Base-by-base conservation (phyloP, 1,140 invertebrate species). In the Polyergus mexicanus region DNA sequence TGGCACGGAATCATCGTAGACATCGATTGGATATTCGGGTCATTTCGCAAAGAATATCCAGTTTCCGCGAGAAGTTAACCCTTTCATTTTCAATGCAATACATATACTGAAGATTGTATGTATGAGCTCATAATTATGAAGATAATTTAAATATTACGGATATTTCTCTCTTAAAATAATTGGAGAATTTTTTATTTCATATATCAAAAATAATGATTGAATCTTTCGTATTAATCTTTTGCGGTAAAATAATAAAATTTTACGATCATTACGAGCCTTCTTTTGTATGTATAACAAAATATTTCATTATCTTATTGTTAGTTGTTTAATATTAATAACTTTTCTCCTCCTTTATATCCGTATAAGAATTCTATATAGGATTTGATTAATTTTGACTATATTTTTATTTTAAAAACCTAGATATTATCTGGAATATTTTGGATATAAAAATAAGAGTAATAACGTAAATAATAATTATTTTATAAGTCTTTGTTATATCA, bases 11-110 rank as follows among this genome's bases (percentile, higher is more conserved):
- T 28, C 47, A 28, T 80, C 51, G 32, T 35, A 32, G n/a, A 41
- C 44, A n/a, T n/a, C 8, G 2, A 35, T 5, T 22, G 56, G 38
- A 74, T 62, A 60, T 13, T 72, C 68, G 54, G 60, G 28, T 32
- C 11, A 60, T 74, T 47, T 60, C n/a, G 2, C 35, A 28, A n/a
- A 62, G 68, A 72, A 83, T 83, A 74, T 74, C 25, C 35, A 38
- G 13, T 28, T 16, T 41, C 19, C 51, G 22, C 19, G 22, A 81
- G n/a, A 6, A 22, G 47, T 71, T 81, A 71, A 71, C 22, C 25
- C 11, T 72, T 6, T 60, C 66, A 22, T 44, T 60, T 60, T 2
- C 38, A 35, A 16, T 19, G 38, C 35, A 22, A 8, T 56, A 19
- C 5, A 10, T 1, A 19, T 13, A 3, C 22, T n/a, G 4, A 28